phyloP scores from a whole-genome alignment of 2,888 invertebrate species.

The Coleophora deauratella region DNA sequence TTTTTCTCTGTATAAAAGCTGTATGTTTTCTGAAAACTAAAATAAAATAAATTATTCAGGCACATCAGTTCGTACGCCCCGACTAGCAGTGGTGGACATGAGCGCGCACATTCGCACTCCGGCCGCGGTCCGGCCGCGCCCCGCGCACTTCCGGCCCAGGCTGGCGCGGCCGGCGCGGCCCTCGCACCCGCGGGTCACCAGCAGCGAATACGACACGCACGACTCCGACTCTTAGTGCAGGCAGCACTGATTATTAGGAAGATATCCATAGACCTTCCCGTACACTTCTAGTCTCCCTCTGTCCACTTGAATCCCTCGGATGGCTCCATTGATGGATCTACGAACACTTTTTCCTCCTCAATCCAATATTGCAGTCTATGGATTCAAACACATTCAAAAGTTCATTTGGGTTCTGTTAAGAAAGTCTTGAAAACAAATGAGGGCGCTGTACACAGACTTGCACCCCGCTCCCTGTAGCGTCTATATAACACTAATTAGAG shows the following conservation, averaged over 20 bases:
- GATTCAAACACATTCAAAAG: no score
- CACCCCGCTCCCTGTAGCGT: no score
- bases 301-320: no score
- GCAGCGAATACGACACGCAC: constrained; percentile 63
- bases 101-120: constrained; percentile 51
- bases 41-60: constrained; percentile 40
- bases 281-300: no score
- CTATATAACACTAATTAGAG: no score
- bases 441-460: no score
- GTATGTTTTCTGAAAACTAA: no score
- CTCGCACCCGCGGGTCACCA: constrained; percentile 37
- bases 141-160: constrained; percentile 8
- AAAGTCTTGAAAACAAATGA: no score
- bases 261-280: not conserved
- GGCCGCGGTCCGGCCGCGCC: constrained; percentile 6
- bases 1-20: no score
- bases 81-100: constrained; percentile 54
- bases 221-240: constrained; percentile 39
- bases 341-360: not conserved
- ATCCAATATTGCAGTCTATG: not conserved
- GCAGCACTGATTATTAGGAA: not conserved
- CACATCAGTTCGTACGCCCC: constrained; percentile 52
- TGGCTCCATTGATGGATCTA: no score
- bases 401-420: no score
- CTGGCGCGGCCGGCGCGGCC: constrained; percentile 33